phyloP scores from a whole-genome alignment of 2,113 vertebrate genomes.

The Antigone vipio region DNA sequence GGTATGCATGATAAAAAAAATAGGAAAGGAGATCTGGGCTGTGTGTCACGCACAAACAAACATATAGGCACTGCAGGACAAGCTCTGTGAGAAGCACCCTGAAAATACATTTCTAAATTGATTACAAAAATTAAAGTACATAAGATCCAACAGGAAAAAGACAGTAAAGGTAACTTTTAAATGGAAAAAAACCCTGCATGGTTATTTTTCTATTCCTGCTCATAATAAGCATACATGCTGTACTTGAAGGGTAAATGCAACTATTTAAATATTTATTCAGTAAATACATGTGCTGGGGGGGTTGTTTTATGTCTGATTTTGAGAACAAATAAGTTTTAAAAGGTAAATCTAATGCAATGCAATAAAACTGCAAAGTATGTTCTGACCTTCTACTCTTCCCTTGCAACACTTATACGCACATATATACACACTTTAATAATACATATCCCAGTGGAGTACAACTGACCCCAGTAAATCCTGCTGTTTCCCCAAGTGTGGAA shows the following conservation, averaged over 20 bases:
- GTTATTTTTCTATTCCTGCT: not conserved
- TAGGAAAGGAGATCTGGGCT: not conserved
- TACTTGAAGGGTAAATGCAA: slow-evolving; percentile 16
- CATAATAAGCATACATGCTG: not conserved
- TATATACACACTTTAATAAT: slow-evolving; percentile 64
- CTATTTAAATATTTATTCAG: slow-evolving; percentile 62
- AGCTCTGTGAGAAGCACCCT: not conserved
- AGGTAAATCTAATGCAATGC: slow-evolving; percentile 53
- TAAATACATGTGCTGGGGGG: not conserved
- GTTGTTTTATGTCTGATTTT: slow-evolving; percentile 51
- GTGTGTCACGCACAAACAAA: not conserved
- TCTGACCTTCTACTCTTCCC: slow-evolving; percentile 47
- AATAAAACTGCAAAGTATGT: slow-evolving; percentile 53
- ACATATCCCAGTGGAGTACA: slow-evolving; percentile 52
- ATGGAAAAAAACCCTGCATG: not conserved
- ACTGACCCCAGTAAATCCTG: slow-evolving; percentile 61
- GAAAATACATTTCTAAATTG: not conserved
- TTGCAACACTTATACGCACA: not conserved
- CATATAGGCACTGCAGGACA: rapidly evolving
- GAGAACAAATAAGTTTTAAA: slow-evolving; percentile 61
- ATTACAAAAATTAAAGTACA: not conserved
- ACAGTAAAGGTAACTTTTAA: not conserved
- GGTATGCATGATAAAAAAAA: not conserved
- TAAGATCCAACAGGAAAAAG: not conserved
- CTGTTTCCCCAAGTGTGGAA: slow-evolving; percentile 58